These are phyloP conservation scores for Oreortyx pictus DNA, from an alignment of 2,797 vertebrate genomes.

Conservation along the genomic window DNA sequence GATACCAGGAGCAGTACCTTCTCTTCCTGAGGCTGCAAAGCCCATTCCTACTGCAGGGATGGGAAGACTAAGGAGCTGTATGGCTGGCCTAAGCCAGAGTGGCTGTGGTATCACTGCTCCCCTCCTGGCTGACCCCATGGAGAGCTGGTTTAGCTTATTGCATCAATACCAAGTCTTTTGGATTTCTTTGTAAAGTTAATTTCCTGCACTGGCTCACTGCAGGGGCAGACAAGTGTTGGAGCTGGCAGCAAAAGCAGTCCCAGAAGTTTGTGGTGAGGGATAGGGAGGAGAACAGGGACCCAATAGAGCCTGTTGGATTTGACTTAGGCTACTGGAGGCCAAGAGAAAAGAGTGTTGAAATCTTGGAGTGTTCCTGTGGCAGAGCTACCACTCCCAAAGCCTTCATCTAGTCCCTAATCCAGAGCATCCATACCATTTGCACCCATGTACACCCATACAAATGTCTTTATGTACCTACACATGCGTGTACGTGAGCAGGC, in stretches of 20 bases:
- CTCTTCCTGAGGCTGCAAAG: not conserved
- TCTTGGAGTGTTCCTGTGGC: not conserved
- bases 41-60: not conserved
- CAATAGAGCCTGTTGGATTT: not conserved
- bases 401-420: not conserved
- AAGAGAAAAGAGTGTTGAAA: not conserved
- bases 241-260: not conserved
- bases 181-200: not conserved
- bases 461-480: rapidly evolving
- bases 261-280: not conserved
- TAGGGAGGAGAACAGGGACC: not conserved
- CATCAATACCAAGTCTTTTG: not conserved
- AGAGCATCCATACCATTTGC: not conserved
- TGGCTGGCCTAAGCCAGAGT: not conserved
- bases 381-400: not conserved
- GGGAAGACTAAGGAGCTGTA: not conserved
- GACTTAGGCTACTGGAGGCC: not conserved
- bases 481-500: rapidly evolving
- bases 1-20: not conserved
- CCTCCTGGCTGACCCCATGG: not conserved
- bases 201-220: not conserved
- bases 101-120: not conserved
- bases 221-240: not conserved
- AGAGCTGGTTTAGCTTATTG: not conserved
- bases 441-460: not conserved